These are phyloP conservation scores for Sminthurinus signatus DNA, from an alignment of 1,140 invertebrate genomes.

Conservation along the genomic window DNA sequence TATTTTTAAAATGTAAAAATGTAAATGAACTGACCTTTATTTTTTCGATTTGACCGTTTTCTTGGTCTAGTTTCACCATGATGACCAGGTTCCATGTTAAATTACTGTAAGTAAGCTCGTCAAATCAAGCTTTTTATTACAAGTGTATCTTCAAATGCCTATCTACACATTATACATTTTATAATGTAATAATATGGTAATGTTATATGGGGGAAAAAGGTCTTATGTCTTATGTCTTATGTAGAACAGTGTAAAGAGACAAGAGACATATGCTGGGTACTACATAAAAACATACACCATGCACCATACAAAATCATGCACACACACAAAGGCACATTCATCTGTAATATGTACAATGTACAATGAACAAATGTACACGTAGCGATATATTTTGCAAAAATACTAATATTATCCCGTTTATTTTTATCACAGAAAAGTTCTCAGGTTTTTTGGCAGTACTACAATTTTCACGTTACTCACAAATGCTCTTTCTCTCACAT, in stretches of 20 bases:
- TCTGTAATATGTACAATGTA: too few species aligned
- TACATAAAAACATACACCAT: too few species aligned
- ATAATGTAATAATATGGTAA: too few species aligned
- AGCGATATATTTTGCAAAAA: neutral
- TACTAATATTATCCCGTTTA: slow-evolving; percentile 17
- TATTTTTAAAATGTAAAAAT: too few species aligned
- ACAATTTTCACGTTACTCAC: neutral
- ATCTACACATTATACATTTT: too few species aligned
- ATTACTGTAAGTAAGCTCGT: neutral
- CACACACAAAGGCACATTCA: too few species aligned
- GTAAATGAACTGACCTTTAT: neutral
- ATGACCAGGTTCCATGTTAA: slow-evolving; percentile 8
- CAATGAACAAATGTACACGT: too few species aligned
- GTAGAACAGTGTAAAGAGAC: neutral
- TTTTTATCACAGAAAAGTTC: slow-evolving; percentile 13
- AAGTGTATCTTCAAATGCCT: neutral
- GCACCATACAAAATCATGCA: neutral
- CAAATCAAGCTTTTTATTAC: neutral
- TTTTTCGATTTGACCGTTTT: slow-evolving; percentile 10
- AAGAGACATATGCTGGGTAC: neutral
- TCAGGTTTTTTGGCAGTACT: slow-evolving; percentile 11
- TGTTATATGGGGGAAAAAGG: neutral
- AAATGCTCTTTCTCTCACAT: too few species aligned
- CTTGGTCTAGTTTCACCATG: slow-evolving; percentile 11
- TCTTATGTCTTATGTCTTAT: neutral